These are phyloP conservation scores for Montipora foliosa DNA, from an alignment of 64 coral and sea anemone genomes.

Conservation along the genomic window DNA sequence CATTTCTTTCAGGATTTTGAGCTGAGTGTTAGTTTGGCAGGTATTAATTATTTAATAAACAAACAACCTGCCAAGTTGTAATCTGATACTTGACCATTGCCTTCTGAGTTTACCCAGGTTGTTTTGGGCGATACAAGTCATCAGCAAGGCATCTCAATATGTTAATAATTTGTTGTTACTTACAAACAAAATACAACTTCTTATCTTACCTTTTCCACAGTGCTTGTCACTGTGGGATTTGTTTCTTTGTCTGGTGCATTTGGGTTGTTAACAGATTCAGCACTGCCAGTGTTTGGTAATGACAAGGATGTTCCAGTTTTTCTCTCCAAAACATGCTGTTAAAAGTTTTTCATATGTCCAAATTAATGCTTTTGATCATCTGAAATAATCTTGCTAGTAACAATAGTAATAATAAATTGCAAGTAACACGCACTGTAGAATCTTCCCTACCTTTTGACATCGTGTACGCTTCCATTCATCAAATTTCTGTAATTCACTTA, in stretches of 20 bases:
- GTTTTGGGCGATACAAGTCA: too few species aligned
- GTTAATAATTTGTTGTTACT: not conserved
- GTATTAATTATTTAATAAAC: too few species aligned
- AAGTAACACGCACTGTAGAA: too few species aligned
- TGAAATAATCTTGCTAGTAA: too few species aligned
- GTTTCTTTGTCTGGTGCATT: not conserved
- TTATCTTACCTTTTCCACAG: not conserved
- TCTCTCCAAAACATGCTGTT: slow-evolving; percentile 39
- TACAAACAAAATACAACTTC: not conserved
- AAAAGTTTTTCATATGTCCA: not conserved
- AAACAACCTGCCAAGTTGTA: too few species aligned
- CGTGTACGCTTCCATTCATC: slow-evolving; percentile 61
- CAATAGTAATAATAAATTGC: too few species aligned
- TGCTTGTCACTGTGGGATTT: not conserved
- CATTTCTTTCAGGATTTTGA: too few species aligned
- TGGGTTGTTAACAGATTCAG: not conserved
- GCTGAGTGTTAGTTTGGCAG: too few species aligned
- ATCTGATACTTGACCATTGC: too few species aligned
- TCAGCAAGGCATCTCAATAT: not conserved
- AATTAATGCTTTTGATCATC: too few species aligned
- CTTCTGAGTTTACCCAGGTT: too few species aligned
- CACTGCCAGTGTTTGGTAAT: not conserved
- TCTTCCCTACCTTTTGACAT: slow-evolving; percentile 50
- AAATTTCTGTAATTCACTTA: slow-evolving; percentile 66
- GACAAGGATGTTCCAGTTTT: slow-evolving; percentile 45